Evolutionary conservation across 2,797 vertebrate genomes (phyloP).

Genomic region (Lacerta viridis): DNA sequence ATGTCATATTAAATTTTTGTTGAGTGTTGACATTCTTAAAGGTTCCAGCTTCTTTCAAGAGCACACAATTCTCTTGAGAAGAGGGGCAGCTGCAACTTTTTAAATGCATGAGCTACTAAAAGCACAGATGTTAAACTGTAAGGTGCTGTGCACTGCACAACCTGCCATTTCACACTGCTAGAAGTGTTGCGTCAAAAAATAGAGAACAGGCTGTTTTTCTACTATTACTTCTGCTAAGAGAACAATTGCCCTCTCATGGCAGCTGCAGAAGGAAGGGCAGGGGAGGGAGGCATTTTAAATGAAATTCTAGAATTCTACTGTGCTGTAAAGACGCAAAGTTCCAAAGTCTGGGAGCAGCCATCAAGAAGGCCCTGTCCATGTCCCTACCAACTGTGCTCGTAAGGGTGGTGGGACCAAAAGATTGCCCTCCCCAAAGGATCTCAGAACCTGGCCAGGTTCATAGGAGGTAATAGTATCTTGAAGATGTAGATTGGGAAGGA

Average conservation of each 20-base stretch:
- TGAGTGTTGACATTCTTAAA: background rate
- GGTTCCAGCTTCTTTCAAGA: background rate
- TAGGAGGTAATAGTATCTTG: too few species aligned
- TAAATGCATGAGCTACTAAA: background rate
- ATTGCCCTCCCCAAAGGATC: too few species aligned
- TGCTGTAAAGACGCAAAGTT: background rate
- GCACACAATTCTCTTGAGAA: background rate
- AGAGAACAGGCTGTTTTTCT: background rate
- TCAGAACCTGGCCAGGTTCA: too few species aligned
- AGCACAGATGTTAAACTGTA: background rate
- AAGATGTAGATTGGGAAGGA: too few species aligned
- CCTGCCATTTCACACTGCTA: background rate
- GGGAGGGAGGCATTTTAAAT: background rate
- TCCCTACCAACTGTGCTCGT: too few species aligned
- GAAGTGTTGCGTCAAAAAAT: background rate
- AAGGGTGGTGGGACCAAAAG: too few species aligned
- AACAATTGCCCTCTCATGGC: background rate
- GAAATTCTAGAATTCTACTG: background rate
- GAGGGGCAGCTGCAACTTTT: background rate
- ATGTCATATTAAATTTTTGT: background rate
- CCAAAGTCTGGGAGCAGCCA: too few species aligned
- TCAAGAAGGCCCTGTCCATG: too few species aligned
- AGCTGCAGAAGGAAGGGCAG: background rate
- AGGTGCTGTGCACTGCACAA: background rate
- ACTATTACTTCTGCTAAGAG: background rate